Evolutionary conservation across 1,140 invertebrate species (phyloP), one percentile per base, ranked within the genome.

Genomic region (Trichonephila inaurata): DNA sequence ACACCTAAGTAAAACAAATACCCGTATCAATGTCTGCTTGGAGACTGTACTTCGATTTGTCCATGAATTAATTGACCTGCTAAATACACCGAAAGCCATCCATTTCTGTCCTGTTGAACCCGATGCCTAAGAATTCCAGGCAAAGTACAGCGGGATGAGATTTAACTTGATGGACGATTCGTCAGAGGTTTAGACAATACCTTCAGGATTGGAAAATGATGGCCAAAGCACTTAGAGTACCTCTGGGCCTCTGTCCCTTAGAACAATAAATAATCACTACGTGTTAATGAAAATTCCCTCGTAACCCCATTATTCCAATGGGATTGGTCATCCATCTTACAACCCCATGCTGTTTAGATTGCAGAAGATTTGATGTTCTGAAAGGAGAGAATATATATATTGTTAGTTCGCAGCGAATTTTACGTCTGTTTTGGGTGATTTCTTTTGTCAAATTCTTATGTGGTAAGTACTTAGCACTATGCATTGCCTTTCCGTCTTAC

Each of bases 241-340:
- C 19, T 16, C 28, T 19, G 21, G 21, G 18, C 40, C 12, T 64
- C 21, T 44, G 44, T 24, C 33, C 60, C 69, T 89, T 89, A n/a
- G 69, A 89, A 40, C 87, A 16, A 89, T 89, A 89, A 89, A 89
- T 89, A 89, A 89, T 89, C 60, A 62, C 87, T 64, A 40, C 33
- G 33, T 89, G 87, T 89, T 89, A 89, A 89, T 89, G 87, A 89
- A 89, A 89, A 89, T 89, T 89, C 64, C 62, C 87, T 89, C 69
- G 51, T 72, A 89, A 72, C 87, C 61, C 85, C 33, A 40, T 87
- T 64, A 40, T 40, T 89, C 19, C 18, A 8, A 64, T 18, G 44
- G 61, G 60, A 14, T 19, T 7, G 72, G 72, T 77, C 6, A 77
- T 77, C 44, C 51, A 51, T 51, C 12, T 12, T 5, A 10, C 21